These are phyloP conservation scores for Callithrix jacchus DNA, from an alignment of 2,113 vertebrate genomes.

Conservation along the genomic window DNA sequence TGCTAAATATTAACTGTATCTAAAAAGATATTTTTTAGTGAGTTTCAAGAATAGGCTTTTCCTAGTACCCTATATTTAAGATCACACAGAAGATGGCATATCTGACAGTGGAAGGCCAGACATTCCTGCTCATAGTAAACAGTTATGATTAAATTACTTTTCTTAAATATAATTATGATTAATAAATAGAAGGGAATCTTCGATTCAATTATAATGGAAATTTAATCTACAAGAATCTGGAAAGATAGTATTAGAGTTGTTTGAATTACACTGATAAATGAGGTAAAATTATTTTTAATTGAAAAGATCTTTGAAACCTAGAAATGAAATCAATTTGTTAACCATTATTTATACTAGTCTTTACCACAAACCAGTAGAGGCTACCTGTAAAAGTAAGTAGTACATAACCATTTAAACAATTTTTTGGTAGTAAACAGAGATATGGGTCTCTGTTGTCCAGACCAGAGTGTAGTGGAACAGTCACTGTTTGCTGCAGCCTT, in stretches of 20 bases:
- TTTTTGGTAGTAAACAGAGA: no score
- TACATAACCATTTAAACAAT: neutral
- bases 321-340: neutral
- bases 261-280: neutral
- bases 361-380: neutral
- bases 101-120: neutral
- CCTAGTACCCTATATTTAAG: neutral
- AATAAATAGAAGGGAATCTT: neutral
- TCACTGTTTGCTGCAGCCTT: no score
- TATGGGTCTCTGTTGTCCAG: no score
- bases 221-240: neutral
- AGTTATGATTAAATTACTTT: neutral
- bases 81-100: neutral
- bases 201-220: neutral
- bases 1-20: neutral
- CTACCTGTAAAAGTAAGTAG: neutral
- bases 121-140: neutral
- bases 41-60: neutral
- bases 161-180: neutral
- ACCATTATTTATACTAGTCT: neutral
- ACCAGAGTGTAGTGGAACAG: no score
- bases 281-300: neutral
- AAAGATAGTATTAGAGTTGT: neutral
- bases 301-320: neutral
- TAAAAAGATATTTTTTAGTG: neutral